Conservation (phyloP, 1,140 invertebrate genomes). For the Zaprionus lachaisei region DNA sequence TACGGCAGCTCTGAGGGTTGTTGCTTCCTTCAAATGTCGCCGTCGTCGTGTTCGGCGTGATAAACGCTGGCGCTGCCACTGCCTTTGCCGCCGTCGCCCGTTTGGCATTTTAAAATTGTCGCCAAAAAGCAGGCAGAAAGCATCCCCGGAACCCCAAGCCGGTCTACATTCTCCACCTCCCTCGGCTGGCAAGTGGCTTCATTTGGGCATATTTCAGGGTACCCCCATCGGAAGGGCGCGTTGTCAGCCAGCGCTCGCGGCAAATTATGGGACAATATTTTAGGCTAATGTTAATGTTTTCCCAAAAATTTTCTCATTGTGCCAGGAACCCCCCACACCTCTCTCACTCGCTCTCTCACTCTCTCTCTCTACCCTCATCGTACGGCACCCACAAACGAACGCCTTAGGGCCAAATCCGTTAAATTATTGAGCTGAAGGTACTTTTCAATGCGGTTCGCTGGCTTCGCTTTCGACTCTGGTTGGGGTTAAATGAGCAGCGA, state of each 20-base stretch:
- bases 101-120: conserved; percentile 83
- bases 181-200: conserved; percentile 74
- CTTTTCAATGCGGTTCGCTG: conserved; percentile 81
- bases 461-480: conserved; percentile 46
- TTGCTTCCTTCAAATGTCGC: conserved; percentile 65
- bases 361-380: conserved; percentile 1
- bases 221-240: conserved; percentile 47
- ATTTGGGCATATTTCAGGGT: conserved; percentile 76
- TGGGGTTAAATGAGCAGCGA: conserved; percentile 78
- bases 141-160: conserved; percentile 22
- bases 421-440: conserved; percentile 83
- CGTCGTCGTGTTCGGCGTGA: conserved; percentile 55
- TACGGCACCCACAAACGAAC: conserved; percentile 25
- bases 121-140: conserved; percentile 51
- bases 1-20: conserved; percentile 16
- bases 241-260: conserved; percentile 78
- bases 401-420: conserved; percentile 76
- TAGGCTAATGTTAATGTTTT: conserved; percentile 84
- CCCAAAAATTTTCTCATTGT: conserved; percentile 82
- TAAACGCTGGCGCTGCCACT: conserved; percentile 69
- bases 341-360: background rate
- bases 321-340: conserved; percentile 38
- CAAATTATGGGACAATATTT: conserved; percentile 84
- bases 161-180: background rate
- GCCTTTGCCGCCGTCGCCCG: conserved; percentile 46